A percentile compares a stretch with the other conserved stretches of the same genome.
Conservation (phyloP, 35 echinoderm and acorn worm species). For the Chiridota heheva region DNA sequence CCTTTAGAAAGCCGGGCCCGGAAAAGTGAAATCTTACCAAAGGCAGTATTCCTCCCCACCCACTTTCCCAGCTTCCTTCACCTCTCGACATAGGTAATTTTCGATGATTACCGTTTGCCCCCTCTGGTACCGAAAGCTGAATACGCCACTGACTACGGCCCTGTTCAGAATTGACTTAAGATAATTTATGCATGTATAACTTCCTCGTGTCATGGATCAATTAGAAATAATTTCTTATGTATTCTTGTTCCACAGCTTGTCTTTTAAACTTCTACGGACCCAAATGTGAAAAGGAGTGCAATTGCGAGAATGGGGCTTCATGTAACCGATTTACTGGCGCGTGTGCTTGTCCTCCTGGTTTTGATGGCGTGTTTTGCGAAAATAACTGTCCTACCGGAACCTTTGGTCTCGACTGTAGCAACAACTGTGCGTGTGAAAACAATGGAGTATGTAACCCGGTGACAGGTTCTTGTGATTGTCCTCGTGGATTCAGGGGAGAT, state of each 20-base stretch:
- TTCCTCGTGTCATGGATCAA: no score
- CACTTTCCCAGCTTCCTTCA: no score
- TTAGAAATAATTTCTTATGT: not conserved
- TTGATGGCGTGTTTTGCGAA: not conserved
- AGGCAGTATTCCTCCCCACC: no score
- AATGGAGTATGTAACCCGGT: not conserved
- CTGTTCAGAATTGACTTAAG: no score
- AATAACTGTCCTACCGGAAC: not conserved
- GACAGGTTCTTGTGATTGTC: conserved; percentile 30
- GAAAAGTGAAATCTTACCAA: no score
- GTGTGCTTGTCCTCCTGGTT: not conserved
- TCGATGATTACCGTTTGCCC: no score
- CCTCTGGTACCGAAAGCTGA: no score
- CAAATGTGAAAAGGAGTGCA: not conserved
- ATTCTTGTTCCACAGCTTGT: not conserved
- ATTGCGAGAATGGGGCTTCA: not conserved
- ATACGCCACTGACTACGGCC: no score
- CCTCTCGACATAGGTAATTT: no score
- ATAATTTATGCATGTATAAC: no score
- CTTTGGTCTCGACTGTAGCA: not conserved
- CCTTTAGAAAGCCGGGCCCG: no score
- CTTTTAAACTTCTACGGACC: not conserved
- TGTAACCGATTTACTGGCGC: not conserved
- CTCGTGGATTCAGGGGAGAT: conserved; percentile 1
- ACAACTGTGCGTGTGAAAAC: not conserved